phyloP scores from a whole-genome alignment of 1,140 invertebrate species.

The Helicorthomorpha holstii region DNA sequence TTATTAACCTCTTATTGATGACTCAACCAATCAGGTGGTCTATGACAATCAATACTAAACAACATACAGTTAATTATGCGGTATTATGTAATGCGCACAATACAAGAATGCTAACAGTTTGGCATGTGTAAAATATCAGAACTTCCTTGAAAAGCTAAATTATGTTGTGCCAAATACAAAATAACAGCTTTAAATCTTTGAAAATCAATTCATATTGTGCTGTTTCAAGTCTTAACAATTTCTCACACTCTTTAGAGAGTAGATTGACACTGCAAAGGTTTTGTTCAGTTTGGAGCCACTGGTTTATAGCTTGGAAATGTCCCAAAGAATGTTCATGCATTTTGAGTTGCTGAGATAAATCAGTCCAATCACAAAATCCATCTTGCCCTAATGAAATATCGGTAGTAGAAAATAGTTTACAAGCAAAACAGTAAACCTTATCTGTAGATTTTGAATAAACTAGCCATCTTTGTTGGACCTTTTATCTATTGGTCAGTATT shows the following conservation, averaged over 20 bases:
- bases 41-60: too few species aligned
- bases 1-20: too few species aligned
- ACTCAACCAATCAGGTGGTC: too few species aligned
- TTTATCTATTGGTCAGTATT: too few species aligned
- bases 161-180: neutral
- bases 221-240: neutral
- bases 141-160: conserved; percentile 1
- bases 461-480: neutral
- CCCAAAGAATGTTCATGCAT: neutral
- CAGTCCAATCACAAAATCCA: neutral
- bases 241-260: too few species aligned
- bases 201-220: neutral
- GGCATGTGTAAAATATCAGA: neutral
- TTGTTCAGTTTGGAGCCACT: neutral
- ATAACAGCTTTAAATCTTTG: conserved; percentile 3
- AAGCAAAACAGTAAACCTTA: neutral
- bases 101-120: too few species aligned
- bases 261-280: too few species aligned
- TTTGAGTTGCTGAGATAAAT: neutral
- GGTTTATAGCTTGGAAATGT: neutral
- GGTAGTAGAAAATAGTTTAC: neutral
- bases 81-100: too few species aligned
- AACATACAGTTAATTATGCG: too few species aligned
- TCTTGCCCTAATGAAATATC: neutral
- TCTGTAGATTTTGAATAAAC: neutral